phyloP scores from a whole-genome alignment of 2,113 vertebrate species.

The Anoura caudifer region DNA sequence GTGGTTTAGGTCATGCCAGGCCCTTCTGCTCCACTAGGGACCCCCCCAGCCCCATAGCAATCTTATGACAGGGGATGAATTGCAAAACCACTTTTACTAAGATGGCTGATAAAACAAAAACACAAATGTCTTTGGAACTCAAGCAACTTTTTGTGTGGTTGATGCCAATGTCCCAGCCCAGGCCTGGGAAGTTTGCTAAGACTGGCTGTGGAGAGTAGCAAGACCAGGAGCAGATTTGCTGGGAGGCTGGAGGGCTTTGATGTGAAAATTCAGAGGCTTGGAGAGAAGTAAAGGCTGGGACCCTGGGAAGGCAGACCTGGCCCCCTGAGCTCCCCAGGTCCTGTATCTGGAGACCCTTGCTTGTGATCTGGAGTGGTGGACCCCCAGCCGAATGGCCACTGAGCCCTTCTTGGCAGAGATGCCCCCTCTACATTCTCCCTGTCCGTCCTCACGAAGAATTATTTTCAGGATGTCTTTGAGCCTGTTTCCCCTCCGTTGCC shows the following conservation, averaged over 20 bases:
- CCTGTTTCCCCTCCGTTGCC: not conserved
- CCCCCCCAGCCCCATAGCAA: not conserved
- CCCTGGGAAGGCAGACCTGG: not conserved
- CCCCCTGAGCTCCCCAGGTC: not conserved
- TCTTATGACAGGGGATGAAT: not conserved
- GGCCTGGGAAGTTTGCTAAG: not conserved
- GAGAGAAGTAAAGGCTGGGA: not conserved
- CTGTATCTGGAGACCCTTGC: not conserved
- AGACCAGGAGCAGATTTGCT: not conserved
- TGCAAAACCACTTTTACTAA: not conserved
- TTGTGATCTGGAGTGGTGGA: not conserved
- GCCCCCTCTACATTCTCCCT: not conserved
- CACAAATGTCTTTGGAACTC: not conserved
- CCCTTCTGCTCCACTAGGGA: not conserved
- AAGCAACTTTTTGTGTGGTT: not conserved
- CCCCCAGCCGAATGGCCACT: not conserved
- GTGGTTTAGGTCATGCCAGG: not conserved
- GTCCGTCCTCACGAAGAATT: not conserved
- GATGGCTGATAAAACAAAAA: not conserved
- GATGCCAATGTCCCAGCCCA: not conserved
- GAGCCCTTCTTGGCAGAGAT: slow-evolving; percentile 4
- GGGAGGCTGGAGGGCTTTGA: not conserved
- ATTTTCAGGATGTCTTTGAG: not conserved
- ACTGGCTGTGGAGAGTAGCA: not conserved
- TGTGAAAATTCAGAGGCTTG: not conserved